Conservation (phyloP, 2,113 vertebrate genomes). For the Stomatorhinus ivindoensis region DNA sequence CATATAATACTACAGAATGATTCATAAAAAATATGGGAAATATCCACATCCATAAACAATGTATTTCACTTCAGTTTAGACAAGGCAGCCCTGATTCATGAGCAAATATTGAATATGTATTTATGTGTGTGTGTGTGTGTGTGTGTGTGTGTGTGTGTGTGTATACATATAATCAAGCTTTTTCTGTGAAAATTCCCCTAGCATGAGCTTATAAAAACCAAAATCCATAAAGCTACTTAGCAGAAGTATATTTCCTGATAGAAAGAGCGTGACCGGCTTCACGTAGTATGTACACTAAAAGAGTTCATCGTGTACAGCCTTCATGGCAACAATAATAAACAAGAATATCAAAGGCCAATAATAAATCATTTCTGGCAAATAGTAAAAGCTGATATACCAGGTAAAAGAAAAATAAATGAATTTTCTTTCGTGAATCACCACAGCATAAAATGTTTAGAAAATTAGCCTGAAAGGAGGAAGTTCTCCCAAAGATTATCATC, state of each 20-base stretch:
- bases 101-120: not conserved
- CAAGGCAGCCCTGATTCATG: not conserved
- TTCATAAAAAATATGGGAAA: not conserved
- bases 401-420: not conserved
- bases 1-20: not conserved
- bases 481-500: not conserved
- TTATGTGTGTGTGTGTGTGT: too few species aligned
- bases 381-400: not conserved
- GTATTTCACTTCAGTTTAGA: not conserved
- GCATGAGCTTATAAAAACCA: not conserved
- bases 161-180: not conserved
- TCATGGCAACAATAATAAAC: not conserved
- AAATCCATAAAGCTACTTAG: not conserved
- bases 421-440: not conserved
- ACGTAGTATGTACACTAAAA: not conserved
- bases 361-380: not conserved
- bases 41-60: not conserved
- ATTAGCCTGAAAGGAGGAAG: not conserved
- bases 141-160: too few species aligned
- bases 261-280: not conserved
- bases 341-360: not conserved
- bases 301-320: not conserved
- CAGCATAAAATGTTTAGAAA: slow-evolving; percentile 10
- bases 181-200: not conserved
- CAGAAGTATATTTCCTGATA: not conserved